Evolutionary conservation across 2,113 vertebrate species (phyloP).

Genomic region (Cyprinodon variegatus): DNA sequence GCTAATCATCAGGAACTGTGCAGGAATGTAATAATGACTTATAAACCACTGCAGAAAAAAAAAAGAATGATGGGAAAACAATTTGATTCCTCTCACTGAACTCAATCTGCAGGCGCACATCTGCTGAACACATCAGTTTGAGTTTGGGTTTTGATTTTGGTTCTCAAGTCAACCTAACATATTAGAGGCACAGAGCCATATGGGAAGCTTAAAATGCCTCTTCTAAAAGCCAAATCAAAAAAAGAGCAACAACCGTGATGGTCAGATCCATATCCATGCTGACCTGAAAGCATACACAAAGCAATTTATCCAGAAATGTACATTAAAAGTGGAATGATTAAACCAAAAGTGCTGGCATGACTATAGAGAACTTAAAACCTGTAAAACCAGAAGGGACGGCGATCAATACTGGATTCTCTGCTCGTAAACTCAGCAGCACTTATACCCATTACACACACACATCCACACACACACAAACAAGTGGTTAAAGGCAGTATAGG

Average conservation of each 20-base stretch:
- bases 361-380: conserved; percentile 51
- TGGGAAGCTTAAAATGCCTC: conserved; percentile 32
- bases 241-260: conserved; percentile 18
- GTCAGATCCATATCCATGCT: conserved; percentile 29
- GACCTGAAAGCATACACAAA: conserved; percentile 25
- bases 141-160: conserved; percentile 59
- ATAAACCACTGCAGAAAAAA: conserved; percentile 19
- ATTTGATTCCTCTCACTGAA: conserved; percentile 44
- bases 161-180: conserved; percentile 45
- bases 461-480: background rate
- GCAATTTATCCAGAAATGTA: conserved; percentile 43
- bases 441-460: conserved; percentile 9
- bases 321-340: conserved; percentile 6
- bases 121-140: conserved; percentile 55
- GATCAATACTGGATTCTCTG: conserved; percentile 39
- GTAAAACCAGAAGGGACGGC: conserved; percentile 54
- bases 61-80: conserved; percentile 22
- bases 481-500: conserved; percentile 1
- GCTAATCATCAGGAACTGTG: background rate
- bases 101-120: conserved; percentile 49
- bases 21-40: conserved; percentile 15
- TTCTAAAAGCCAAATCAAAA: conserved; percentile 23
- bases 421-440: conserved; percentile 48
- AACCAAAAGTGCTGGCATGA: conserved; percentile 59
- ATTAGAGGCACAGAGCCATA: conserved; percentile 35